These are phyloP conservation scores for Meda fulgida DNA, from an alignment of 2,797 vertebrate genomes.

Conservation along the genomic window DNA sequence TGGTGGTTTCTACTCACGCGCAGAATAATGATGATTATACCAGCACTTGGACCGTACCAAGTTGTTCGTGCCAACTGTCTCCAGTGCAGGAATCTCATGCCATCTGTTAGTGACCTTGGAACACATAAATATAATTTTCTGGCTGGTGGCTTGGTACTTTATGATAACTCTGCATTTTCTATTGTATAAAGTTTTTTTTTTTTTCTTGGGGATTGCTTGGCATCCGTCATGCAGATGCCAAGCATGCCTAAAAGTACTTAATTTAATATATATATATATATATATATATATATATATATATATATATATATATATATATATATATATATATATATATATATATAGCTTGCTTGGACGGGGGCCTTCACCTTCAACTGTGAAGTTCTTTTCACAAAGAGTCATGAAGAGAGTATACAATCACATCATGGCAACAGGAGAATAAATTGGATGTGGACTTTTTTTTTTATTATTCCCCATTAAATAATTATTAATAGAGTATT, in stretches of 20 bases:
- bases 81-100: slow-evolving; percentile 42
- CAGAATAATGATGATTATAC: slow-evolving; percentile 44
- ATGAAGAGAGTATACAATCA: too few relatives aligned
- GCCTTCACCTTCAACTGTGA: background rate
- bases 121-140: slow-evolving; percentile 18
- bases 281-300: background rate
- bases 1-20: slow-evolving; percentile 13
- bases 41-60: slow-evolving; percentile 38
- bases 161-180: background rate
- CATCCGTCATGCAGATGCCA: background rate
- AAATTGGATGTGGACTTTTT: background rate
- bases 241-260: background rate
- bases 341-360: background rate
- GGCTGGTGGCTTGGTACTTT: background rate
- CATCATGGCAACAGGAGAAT: slow-evolving; percentile 40
- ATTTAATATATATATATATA: background rate
- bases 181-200: background rate
- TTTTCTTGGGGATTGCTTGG: slow-evolving; percentile 15
- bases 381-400: slow-evolving; percentile 5
- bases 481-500: slow-evolving; percentile 61
- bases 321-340: background rate
- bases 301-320: background rate
- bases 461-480: slow-evolving; percentile 52
- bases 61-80: slow-evolving; percentile 40
- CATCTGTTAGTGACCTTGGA: slow-evolving; percentile 50